Evolutionary conservation across 2,113 vertebrate genomes (phyloP), one percentile per base, ranked within the genome.

Genomic region (Nansenia antarctica): DNA sequence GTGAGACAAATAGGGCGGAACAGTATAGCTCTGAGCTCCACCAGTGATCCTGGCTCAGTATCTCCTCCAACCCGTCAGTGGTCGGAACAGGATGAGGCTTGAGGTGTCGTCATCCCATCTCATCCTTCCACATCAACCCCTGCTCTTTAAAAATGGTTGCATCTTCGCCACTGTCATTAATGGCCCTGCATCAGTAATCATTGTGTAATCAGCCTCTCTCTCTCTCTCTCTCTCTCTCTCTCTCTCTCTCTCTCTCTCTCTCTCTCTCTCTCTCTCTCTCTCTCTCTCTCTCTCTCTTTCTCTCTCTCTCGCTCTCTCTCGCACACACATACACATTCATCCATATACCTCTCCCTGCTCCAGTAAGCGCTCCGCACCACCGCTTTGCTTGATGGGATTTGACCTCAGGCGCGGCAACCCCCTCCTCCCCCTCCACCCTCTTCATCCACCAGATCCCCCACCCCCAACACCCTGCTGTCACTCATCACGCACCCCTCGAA

Each of bases 331-430:
- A 26, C 72, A 37, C 73, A 73, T 74, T n/a, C 14, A 29, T 8
- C 49, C n/a, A n/a, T 22, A n/a, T 26, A 20, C 24, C 52, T 11
- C 18, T 64, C 27, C 7, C 35, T 54, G 9, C 49, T 71, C 11
- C 76, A 67, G 77, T 76, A 73, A 85, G 86, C 65, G 84, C 81
- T 87, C 69, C 67, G 80, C 87, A 87, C 87, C 85, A 84, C 89
- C 89, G 86, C 86, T 78, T 85, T 79, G 61, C 79, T 86, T 88
- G 85, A 90, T 89, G 83, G 84, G 85, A 89, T 88, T 86, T 82
- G 80, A 84, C 85, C 81, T 83, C 74, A 68, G 77, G 85, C 62
- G 61, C 61, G 76, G 80, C 78, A 65, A 70, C 82, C 82, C 82
- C 74, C 76, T 70, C 64, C 80, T 77, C 67, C 34, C 31, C 31